Base-by-base conservation (phyloP, 2,797 vertebrate genomes). In the Sebastes iracundus region DNA sequence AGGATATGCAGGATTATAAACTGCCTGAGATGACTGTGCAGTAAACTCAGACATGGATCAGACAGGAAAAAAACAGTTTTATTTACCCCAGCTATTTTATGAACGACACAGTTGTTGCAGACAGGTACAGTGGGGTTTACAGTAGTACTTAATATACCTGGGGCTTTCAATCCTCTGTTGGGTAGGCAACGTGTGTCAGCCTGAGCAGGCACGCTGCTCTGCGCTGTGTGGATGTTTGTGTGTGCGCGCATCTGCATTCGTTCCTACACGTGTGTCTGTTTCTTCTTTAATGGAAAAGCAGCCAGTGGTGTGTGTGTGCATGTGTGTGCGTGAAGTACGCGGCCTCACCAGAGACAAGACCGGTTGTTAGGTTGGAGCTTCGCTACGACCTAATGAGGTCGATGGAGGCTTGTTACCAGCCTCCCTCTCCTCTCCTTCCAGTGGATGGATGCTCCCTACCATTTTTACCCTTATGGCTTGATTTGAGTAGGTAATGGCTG, bases 341-440 rank as follows among this genome's bases (percentile, higher is more conserved):
- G 30, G 27, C 55, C 72, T 87, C 93, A 88, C 90, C 78, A 87
- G 92, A 94, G 91, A 94, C 82, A 58, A 60, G 59, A 42, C 66
- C 65, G 75, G 87, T 94, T 92, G 92, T 93, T 90, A 93, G 88
- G 88, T 88, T 80, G 65, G 80, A 84, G 85, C 87, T 80, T 88
- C 75, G 81, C 67, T 69, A 65, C 73, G 59, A 82, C 75, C 78
- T 94, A 94, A 94, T 94, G 90, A 94, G 91, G 87, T 81, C 85
- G 72, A 89, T 82, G 53, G 92, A 93, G 92, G 83, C 87, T 93
- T 86, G 90, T 92, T 91, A 89, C 79, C 73, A 80, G 20, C 72
- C 73, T 83, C 65, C 59, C 5, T 82, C 63, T 52, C 12, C 20
- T 79, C 53, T 75, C n/a, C 32, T 77, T 80, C 65, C 76, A 83